Conservation (phyloP, 1,140 invertebrate species). For the Sminthurides bifidus region DNA sequence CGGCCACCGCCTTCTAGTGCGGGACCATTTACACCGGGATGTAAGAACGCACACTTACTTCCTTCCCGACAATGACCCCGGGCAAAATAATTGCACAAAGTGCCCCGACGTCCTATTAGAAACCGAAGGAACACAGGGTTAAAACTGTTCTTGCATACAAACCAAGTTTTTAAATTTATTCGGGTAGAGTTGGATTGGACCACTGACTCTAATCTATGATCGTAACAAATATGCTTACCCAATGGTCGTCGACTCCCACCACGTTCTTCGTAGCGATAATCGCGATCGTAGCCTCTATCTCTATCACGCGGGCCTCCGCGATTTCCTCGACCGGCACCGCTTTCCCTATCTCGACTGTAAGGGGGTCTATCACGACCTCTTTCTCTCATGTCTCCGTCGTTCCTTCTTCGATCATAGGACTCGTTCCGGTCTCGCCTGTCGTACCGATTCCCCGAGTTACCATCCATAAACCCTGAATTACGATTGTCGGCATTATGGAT, state of each 20-base stretch:
- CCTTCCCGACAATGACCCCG: constrained; percentile 17
- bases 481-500: too few relatives aligned
- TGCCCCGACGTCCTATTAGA: constrained; percentile 4
- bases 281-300: constrained; percentile 5
- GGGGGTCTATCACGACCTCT: neutral
- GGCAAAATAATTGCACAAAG: constrained; percentile 17
- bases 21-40: constrained; percentile 7
- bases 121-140: neutral
- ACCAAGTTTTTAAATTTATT: neutral
- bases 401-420: neutral
- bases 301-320: neutral
- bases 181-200: too few relatives aligned
- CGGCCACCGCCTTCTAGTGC: neutral
- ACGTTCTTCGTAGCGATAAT: constrained; percentile 9
- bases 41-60: constrained; percentile 18
- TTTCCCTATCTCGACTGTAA: neutral
- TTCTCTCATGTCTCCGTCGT: neutral
- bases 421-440: neutral
- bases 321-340: neutral
- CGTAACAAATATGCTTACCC: neutral
- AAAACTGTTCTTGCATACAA: neutral
- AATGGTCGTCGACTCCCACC: neutral
- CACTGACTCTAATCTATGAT: neutral
- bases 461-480: too few relatives aligned
- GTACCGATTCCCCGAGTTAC: too few relatives aligned